Evolutionary conservation across 2,888 invertebrate species (phyloP).

Genomic region (Marronus borbonicus): DNA sequence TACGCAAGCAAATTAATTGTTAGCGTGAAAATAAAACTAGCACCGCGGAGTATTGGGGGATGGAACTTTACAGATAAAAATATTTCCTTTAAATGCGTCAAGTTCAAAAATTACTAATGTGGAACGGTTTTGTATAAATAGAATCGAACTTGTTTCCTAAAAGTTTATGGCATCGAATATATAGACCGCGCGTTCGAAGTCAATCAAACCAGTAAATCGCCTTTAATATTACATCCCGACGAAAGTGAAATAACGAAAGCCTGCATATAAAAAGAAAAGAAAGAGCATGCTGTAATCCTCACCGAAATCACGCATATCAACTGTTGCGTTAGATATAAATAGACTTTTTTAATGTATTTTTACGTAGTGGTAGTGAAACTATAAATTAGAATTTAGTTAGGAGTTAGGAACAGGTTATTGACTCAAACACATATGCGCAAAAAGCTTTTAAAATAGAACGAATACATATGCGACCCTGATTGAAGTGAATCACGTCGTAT

Average conservation of each 20-base stretch:
- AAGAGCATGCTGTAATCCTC: constrained; percentile 38
- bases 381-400: constrained; percentile 49
- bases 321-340: constrained; percentile 51
- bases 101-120: no score
- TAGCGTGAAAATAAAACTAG: no score
- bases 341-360: constrained; percentile 51
- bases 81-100: no score
- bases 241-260: constrained; percentile 27
- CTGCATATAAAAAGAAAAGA: constrained; percentile 32
- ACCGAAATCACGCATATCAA: constrained; percentile 48
- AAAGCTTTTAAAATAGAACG: constrained; percentile 50
- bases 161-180: neutral
- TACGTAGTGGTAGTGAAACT: constrained; percentile 49
- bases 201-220: constrained; percentile 16
- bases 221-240: constrained; percentile 26
- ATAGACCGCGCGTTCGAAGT: neutral
- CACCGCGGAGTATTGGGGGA: no score
- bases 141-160: constrained; percentile 2
- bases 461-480: constrained; percentile 50
- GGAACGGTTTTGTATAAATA: no score
- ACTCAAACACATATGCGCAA: constrained; percentile 50
- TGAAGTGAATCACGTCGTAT: constrained; percentile 47
- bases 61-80: no score
- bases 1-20: neutral
- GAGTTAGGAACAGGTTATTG: constrained; percentile 49